These are phyloP conservation scores for Thereva nobilitata DNA, from an alignment of 2,888 invertebrate species.

Conservation along the genomic window DNA sequence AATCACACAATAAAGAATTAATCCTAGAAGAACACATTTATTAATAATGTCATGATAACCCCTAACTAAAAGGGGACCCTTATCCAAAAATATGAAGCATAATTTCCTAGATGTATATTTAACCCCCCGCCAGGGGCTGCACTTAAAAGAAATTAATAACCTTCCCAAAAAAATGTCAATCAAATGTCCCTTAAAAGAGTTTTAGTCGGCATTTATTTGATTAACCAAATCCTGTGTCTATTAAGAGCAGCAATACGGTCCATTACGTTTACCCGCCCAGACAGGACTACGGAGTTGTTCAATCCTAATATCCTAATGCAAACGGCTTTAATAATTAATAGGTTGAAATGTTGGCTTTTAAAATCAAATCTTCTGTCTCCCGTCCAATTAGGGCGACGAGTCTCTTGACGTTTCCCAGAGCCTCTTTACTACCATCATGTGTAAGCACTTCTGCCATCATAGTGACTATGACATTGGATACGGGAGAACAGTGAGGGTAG, in stretches of 20 bases:
- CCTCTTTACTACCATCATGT: not conserved
- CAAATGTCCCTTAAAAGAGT: slow-evolving; percentile 19
- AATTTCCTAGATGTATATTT: too few species aligned
- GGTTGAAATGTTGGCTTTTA: slow-evolving; percentile 27
- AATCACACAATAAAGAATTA: too few species aligned
- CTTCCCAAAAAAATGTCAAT: slow-evolving; percentile 22
- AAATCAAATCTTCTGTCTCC: slow-evolving; percentile 25
- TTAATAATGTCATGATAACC: too few species aligned
- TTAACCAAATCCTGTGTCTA: slow-evolving; percentile 16
- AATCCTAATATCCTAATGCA: slow-evolving; percentile 27
- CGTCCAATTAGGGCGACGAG: slow-evolving; percentile 14
- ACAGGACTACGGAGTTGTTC: not conserved
- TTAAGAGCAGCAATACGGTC: slow-evolving; percentile 7
- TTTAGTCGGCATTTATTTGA: slow-evolving; percentile 9
- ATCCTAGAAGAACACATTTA: too few species aligned
- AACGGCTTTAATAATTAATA: slow-evolving; percentile 32
- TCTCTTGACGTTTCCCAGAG: not conserved
- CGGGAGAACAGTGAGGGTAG: slow-evolving; percentile 7
- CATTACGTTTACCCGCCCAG: slow-evolving; percentile 2
- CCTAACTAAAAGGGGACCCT: too few species aligned
- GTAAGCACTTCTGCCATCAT: slow-evolving; percentile 14
- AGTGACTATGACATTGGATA: slow-evolving; percentile 5
- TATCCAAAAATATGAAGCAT: too few species aligned
- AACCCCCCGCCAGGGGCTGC: not conserved
- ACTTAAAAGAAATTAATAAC: slow-evolving; percentile 18